phyloP scores from a whole-genome alignment of 2,888 invertebrate genomes.

The Ormia ochracea region DNA sequence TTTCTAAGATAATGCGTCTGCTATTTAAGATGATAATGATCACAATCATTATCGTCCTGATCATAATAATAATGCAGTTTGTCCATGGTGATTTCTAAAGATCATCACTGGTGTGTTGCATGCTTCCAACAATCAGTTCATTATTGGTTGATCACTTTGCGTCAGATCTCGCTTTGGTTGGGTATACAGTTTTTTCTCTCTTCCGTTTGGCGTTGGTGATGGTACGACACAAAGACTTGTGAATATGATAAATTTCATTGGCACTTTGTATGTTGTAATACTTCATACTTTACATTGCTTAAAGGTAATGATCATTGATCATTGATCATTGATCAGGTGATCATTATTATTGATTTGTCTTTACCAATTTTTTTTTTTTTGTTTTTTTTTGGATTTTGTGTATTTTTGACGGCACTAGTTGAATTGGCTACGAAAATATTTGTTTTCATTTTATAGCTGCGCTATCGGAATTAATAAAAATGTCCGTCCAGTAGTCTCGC shows the following conservation, averaged over 20 bases:
- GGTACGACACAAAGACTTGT: constrained; percentile 54
- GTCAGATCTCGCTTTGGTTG: background rate
- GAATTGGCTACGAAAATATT: constrained; percentile 1
- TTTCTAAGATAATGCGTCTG: constrained; percentile 48
- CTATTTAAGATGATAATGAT: constrained; percentile 42
- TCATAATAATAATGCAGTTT: constrained; percentile 10
- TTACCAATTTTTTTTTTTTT: background rate
- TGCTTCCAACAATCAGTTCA: constrained; percentile 36
- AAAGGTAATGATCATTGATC: constrained; percentile 59
- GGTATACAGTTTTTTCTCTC: background rate
- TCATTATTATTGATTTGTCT: constrained; percentile 52
- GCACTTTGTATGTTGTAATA: constrained; percentile 62
- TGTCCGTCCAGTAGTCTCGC: background rate
- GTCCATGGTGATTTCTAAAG: constrained; percentile 15
- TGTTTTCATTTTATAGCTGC: background rate
- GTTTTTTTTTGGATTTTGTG: background rate
- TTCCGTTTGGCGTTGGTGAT: constrained; percentile 14
- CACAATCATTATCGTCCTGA: constrained; percentile 3
- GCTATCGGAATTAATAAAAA: background rate
- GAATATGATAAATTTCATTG: constrained; percentile 63
- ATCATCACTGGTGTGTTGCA: constrained; percentile 7
- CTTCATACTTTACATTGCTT: constrained; percentile 60
- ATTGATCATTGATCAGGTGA: constrained; percentile 59
- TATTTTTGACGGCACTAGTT: background rate
- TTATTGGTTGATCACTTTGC: constrained; percentile 32